These are phyloP conservation scores for Adoxophyes honmai DNA, from an alignment of 1,140 invertebrate species.

Conservation along the genomic window DNA sequence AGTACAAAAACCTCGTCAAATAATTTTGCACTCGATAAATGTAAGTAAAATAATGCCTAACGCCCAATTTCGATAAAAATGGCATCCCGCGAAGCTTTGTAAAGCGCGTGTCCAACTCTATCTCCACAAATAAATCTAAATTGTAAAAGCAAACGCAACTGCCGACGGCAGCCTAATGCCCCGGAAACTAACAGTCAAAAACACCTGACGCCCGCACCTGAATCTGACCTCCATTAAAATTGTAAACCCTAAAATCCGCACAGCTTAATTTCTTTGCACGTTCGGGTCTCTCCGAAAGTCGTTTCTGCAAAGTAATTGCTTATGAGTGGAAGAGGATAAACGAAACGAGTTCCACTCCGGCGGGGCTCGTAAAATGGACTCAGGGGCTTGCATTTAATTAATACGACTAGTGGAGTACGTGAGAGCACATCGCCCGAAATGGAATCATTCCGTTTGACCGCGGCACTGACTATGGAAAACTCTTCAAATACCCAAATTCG, in stretches of 20 bases:
- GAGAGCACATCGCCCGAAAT: conserved; percentile 54
- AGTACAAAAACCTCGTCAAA: too few species aligned
- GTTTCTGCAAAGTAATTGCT: conserved; percentile 67
- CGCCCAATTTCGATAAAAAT: too few species aligned
- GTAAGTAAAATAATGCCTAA: too few species aligned
- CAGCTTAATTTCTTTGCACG: conserved; percentile 64
- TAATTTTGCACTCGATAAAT: too few species aligned
- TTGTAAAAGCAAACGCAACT: conserved; percentile 12
- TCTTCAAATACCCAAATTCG: conserved; percentile 30
- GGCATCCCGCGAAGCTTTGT: too few species aligned
- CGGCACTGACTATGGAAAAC: conserved; percentile 52
- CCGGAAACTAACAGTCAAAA: conserved; percentile 13
- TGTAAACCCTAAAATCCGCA: conserved; percentile 48
- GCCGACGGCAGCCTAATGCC: conserved; percentile 11
- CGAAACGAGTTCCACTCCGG: conserved; percentile 62
- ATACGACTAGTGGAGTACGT: conserved; percentile 63
- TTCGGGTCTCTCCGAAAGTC: conserved; percentile 51
- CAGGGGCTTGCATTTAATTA: conserved; percentile 72
- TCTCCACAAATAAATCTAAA: conserved; percentile 19
- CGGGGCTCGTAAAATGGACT: conserved; percentile 67
- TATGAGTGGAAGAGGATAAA: conserved; percentile 71
- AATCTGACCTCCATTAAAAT: conserved; percentile 39
- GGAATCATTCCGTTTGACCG: conserved; percentile 60
- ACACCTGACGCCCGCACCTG: conserved; percentile 27
- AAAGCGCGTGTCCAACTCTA: not conserved